These are phyloP conservation scores for Sebastes wilsoni DNA, from an alignment of 2,797 vertebrate genomes.

Conservation along the genomic window DNA sequence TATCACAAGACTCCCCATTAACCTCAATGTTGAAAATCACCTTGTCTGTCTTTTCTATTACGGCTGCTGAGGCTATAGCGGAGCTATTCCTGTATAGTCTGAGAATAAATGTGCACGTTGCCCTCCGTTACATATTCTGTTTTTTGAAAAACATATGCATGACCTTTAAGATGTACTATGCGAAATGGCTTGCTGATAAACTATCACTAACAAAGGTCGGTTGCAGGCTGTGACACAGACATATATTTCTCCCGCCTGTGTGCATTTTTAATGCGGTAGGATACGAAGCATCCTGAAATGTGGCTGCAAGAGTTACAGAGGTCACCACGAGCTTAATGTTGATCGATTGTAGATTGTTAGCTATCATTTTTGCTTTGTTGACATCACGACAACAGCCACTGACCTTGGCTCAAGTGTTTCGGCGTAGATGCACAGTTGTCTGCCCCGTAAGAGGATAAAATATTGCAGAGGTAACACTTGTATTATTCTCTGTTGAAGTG, in stretches of 20 bases:
- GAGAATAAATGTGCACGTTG: constrained; percentile 6
- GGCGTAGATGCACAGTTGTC: not conserved
- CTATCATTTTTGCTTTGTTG: constrained; percentile 1
- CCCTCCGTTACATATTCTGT: not conserved
- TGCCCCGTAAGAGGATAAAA: constrained; percentile 1
- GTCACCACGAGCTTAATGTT: not conserved
- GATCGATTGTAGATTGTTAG: constrained; percentile 5
- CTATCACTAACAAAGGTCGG: constrained; percentile 43
- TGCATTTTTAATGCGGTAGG: not conserved
- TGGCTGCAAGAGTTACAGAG: not conserved
- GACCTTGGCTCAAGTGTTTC: constrained; percentile 27
- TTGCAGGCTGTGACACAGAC: constrained; percentile 10
- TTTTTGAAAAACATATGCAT: constrained; percentile 7
- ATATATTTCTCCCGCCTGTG: constrained; percentile 1
- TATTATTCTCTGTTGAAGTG: constrained; percentile 22
- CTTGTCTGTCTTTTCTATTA: constrained; percentile 16
- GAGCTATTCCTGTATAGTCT: constrained; percentile 7
- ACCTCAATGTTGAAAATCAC: constrained; percentile 41
- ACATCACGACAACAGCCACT: not conserved
- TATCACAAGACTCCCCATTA: constrained; percentile 22
- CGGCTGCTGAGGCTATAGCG: not conserved
- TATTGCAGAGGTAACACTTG: constrained; percentile 10
- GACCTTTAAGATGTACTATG: constrained; percentile 40
- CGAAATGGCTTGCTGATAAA: constrained; percentile 18
- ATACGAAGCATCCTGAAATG: constrained; percentile 1